Evolutionary conservation across 2,888 invertebrate species (phyloP).

Genomic region (Clusia tigrina): DNA sequence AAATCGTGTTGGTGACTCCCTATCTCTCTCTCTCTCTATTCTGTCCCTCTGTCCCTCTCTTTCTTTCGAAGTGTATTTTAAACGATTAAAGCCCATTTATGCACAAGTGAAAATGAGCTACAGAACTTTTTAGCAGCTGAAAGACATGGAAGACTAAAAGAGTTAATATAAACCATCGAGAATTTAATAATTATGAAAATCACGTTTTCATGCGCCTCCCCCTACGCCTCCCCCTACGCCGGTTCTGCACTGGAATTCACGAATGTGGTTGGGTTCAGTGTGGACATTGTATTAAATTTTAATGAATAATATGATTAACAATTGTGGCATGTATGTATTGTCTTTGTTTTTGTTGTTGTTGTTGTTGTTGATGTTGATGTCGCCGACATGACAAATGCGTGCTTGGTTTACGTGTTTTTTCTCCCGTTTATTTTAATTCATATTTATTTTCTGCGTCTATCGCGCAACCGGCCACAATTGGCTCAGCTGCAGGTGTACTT

Average conservation of each 20-base stretch:
- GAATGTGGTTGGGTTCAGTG: background rate
- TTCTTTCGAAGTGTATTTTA: background rate
- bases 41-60: background rate
- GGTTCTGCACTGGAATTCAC: too few species aligned
- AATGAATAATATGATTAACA: too few species aligned
- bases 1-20: too few species aligned
- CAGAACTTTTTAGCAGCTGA: too few species aligned
- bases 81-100: too few species aligned
- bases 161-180: too few species aligned
- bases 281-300: background rate
- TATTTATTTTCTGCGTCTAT: too few species aligned
- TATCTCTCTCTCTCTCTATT: background rate
- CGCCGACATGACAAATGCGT: constrained; percentile 8
- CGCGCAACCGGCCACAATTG: background rate
- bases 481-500: background rate
- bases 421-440: background rate
- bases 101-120: too few species aligned
- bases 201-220: background rate
- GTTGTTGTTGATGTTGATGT: background rate
- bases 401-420: background rate
- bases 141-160: too few species aligned
- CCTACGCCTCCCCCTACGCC: too few species aligned
- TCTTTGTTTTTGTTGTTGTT: background rate
- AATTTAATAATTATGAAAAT: background rate
- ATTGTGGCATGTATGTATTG: too few species aligned